Evolutionary conservation across 2,888 invertebrate genomes (phyloP).

Genomic region (Diarsia rubi): DNA sequence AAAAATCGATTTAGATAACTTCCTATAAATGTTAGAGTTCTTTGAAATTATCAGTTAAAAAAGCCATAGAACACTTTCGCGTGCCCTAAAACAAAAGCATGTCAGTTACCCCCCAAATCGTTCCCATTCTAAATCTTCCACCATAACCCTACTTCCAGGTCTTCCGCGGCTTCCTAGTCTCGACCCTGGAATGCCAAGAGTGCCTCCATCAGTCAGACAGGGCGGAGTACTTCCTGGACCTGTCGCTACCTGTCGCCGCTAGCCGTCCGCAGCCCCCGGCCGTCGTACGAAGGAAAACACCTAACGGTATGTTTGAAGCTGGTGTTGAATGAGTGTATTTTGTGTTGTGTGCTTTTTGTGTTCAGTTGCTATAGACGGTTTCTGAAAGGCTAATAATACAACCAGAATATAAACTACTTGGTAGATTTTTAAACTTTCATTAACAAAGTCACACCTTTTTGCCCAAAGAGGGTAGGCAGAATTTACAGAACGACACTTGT

Average conservation of each 20-base stretch:
- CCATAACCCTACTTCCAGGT: slow-evolving; percentile 85
- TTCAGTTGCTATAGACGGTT: neutral
- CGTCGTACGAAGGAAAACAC: slow-evolving; percentile 89
- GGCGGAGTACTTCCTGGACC: slow-evolving; percentile 98
- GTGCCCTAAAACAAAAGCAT: neutral
- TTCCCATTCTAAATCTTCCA: neutral
- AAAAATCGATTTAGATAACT: neutral
- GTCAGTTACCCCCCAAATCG: neutral
- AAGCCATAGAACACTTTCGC: neutral
- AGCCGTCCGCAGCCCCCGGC: slow-evolving; percentile 94
- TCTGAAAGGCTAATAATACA: neutral
- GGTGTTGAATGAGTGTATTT: neutral
- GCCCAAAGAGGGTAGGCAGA: neutral
- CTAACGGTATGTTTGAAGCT: slow-evolving; percentile 78
- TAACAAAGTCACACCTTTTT: neutral
- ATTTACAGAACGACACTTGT: too few species aligned
- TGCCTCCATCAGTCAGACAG: slow-evolving; percentile 96
- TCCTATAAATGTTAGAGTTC: neutral
- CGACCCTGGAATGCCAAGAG: slow-evolving; percentile 96
- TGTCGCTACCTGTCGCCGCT: slow-evolving; percentile 96
- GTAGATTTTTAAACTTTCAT: neutral
- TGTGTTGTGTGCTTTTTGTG: slow-evolving; percentile 14
- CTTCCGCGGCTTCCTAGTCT: slow-evolving; percentile 98
- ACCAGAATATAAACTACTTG: neutral
- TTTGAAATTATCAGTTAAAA: neutral